phyloP scores from a whole-genome alignment of 2,888 invertebrate genomes.

The Odontocolon sp. region DNA sequence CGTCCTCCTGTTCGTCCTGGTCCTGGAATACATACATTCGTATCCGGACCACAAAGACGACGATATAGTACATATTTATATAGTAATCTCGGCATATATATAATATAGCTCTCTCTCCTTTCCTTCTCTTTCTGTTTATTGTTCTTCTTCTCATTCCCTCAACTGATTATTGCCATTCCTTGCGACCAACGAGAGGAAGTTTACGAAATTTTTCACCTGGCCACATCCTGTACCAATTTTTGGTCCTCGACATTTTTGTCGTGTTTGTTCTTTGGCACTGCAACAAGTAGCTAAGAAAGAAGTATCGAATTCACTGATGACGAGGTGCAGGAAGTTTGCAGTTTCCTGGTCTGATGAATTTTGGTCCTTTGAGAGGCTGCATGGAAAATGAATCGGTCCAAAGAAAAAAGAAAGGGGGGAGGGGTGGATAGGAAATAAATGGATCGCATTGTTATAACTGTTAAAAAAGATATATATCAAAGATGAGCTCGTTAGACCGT shows the following conservation, averaged over 20 bases:
- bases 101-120: not conserved
- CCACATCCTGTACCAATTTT: conserved; percentile 1
- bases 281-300: conserved; percentile 24
- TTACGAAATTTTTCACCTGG: conserved; percentile 13
- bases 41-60: conserved; percentile 31
- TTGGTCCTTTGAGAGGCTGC: no score
- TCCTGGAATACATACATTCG: conserved; percentile 18
- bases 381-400: no score
- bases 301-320: conserved; percentile 4
- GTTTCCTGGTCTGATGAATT: conserved; percentile 51
- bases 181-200: conserved; percentile 27
- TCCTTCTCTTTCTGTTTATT: not conserved
- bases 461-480: no score
- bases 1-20: conserved; percentile 47
- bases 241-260: conserved; percentile 43
- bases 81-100: conserved; percentile 23
- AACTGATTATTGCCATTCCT: not conserved
- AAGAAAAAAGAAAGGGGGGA: not conserved
- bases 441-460: no score
- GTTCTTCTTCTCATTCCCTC: not conserved
- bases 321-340: conserved; percentile 44
- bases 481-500: no score
- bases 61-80: conserved; percentile 11
- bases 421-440: no score
- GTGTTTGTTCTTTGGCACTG: conserved; percentile 3